Evolutionary conservation across 2,113 vertebrate genomes (phyloP).

Genomic region (Burhinus oedicnemus): DNA sequence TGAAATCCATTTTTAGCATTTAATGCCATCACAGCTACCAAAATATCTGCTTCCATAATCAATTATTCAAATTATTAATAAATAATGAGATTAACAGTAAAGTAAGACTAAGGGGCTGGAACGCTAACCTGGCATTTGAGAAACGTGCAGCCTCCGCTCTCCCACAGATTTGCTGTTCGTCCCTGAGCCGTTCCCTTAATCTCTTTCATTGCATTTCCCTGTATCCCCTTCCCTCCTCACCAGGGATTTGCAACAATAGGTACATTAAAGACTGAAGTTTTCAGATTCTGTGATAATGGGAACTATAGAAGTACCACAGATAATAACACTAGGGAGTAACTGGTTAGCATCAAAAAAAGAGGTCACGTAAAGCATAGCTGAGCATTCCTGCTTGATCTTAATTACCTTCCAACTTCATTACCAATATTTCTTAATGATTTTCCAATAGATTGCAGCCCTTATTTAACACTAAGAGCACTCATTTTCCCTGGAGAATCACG

Average conservation of each 20-base stretch:
- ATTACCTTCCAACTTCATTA: slow-evolving; percentile 10
- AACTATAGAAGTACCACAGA: neutral
- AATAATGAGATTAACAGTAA: neutral
- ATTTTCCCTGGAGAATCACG: neutral
- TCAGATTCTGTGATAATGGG: neutral
- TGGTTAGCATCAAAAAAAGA: neutral
- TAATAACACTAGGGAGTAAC: neutral
- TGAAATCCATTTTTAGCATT: neutral
- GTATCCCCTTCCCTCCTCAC: neutral
- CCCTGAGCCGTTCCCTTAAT: neutral
- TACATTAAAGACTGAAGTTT: slow-evolving; percentile 8
- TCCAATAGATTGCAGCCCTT: neutral
- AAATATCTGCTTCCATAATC: neutral
- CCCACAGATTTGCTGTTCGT: neutral
- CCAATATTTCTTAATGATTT: neutral
- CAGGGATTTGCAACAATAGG: neutral
- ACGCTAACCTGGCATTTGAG: neutral
- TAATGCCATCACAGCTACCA: neutral
- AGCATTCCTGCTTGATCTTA: slow-evolving; percentile 16
- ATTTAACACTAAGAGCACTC: neutral
- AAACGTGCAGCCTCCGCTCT: neutral
- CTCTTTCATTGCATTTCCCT: neutral
- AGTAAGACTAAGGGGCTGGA: neutral
- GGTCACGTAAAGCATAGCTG: neutral
- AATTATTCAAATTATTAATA: neutral